Conservation (phyloP, 2,113 vertebrate species). For the Spermophilus dauricus region DNA sequence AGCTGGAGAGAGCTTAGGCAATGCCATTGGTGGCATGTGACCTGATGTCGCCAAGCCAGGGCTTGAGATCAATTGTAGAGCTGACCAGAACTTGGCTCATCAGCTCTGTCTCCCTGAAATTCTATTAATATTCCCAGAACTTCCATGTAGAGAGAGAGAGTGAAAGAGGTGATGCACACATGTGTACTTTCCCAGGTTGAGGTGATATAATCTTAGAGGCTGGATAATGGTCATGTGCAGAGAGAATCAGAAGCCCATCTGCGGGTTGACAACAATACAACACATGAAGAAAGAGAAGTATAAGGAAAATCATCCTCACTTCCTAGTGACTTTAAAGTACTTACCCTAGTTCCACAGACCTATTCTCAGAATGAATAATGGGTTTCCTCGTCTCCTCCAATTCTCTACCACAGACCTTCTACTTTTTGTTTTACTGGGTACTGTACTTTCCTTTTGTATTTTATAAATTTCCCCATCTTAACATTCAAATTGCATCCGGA, state of each 20-base stretch:
- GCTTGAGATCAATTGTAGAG: neutral
- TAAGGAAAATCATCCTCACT: neutral
- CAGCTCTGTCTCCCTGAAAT: neutral
- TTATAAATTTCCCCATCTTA: neutral
- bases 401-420: neutral
- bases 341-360: neutral
- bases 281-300: neutral
- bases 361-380: neutral
- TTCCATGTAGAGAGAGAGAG: neutral
- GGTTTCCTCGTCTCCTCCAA: neutral
- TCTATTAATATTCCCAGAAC: neutral
- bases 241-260: neutral
- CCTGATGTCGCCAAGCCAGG: too few relatives aligned
- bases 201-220: neutral
- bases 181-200: neutral
- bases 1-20: neutral
- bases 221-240: neutral
- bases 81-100: neutral
- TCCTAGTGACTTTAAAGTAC: neutral
- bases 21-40: neutral
- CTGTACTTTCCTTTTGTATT: neutral
- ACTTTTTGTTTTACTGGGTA: neutral
- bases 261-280: neutral
- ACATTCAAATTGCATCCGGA: neutral
- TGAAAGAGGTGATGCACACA: too few relatives aligned